Percentiles rank a stretch among this genome's conserved stretches.
These are phyloP conservation scores for Drosophila baimaii DNA, from an alignment of 1,140 invertebrate genomes.

Conservation along the genomic window DNA sequence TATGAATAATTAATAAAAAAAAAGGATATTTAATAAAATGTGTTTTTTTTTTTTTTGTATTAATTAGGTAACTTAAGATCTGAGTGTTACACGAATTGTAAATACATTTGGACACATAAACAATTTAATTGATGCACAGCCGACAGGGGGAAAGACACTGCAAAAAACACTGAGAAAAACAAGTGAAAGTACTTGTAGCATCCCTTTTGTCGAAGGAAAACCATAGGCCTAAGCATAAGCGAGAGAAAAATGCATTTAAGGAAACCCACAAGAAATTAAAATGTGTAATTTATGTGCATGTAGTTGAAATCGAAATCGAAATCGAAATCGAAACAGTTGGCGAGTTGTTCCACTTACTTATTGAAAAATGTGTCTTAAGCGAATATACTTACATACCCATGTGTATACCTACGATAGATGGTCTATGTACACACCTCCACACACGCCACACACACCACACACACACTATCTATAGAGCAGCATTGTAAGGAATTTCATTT, in stretches of 20 bases:
- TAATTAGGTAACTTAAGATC: slow-evolving; percentile 57
- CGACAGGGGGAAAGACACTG: neutral
- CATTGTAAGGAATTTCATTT: slow-evolving; percentile 33
- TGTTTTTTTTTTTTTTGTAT: slow-evolving; percentile 57
- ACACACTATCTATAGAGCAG: slow-evolving; percentile 27
- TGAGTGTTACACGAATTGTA: slow-evolving; percentile 75
- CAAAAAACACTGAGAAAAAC: neutral
- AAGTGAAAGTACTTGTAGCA: slow-evolving; percentile 32
- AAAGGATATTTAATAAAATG: slow-evolving; percentile 48
- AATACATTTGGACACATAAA: slow-evolving; percentile 64
- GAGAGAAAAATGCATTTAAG: slow-evolving; percentile 13
- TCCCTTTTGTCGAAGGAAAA: slow-evolving; percentile 25
- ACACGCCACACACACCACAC: slow-evolving; percentile 10
- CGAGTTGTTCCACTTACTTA: slow-evolving; percentile 71
- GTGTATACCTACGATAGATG: slow-evolving; percentile 35
- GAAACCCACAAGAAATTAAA: slow-evolving; percentile 15
- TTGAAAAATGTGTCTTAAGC: slow-evolving; percentile 77
- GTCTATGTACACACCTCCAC: slow-evolving; percentile 23
- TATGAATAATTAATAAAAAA: slow-evolving; percentile 52
- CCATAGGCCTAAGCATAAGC: neutral
- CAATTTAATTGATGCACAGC: slow-evolving; percentile 68
- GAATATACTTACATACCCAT: slow-evolving; percentile 42
- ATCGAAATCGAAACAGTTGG: slow-evolving; percentile 43
- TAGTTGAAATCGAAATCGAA: slow-evolving; percentile 30
- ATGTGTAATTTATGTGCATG: slow-evolving; percentile 41